A percentile compares a stretch with the other conserved stretches of the same genome.
These are phyloP conservation scores for Connochaetes taurinus DNA, from an alignment of 2,113 vertebrate genomes.

Conservation along the genomic window DNA sequence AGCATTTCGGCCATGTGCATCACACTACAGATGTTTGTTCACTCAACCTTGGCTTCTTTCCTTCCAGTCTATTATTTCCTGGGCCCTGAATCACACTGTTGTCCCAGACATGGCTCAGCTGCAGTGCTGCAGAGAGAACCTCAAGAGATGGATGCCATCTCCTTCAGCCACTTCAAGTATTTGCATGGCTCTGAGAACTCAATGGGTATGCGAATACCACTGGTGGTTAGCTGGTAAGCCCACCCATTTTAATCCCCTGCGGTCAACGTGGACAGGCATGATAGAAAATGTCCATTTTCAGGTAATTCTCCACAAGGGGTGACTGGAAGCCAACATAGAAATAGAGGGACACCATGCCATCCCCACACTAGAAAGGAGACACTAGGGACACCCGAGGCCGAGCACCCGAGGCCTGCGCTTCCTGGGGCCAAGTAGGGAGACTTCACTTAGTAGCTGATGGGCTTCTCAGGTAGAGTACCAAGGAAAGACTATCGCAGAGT, in stretches of 20 bases:
- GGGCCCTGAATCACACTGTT: neutral
- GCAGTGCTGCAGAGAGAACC: neutral
- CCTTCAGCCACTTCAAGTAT: neutral
- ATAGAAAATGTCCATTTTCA: conserved; percentile 4
- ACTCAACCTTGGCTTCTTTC: neutral
- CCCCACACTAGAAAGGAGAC: neutral
- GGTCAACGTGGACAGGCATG: neutral
- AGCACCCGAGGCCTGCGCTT: too few relatives aligned
- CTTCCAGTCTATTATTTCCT: neutral
- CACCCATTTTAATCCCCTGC: neutral
- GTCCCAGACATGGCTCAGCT: neutral
- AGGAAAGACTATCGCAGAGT: neutral
- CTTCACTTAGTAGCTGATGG: neutral
- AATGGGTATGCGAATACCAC: neutral
- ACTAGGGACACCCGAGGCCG: neutral
- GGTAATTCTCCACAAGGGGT: neutral
- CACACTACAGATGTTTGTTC: neutral
- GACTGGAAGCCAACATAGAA: neutral
- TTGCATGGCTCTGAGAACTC: neutral
- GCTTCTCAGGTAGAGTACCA: neutral
- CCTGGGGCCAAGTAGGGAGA: neutral
- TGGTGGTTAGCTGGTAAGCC: neutral
- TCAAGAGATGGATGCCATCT: neutral
- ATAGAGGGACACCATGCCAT: neutral
- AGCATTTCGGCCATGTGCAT: neutral